Base-by-base conservation (phyloP, 2,888 invertebrate species). In the Bombylius discolor region DNA sequence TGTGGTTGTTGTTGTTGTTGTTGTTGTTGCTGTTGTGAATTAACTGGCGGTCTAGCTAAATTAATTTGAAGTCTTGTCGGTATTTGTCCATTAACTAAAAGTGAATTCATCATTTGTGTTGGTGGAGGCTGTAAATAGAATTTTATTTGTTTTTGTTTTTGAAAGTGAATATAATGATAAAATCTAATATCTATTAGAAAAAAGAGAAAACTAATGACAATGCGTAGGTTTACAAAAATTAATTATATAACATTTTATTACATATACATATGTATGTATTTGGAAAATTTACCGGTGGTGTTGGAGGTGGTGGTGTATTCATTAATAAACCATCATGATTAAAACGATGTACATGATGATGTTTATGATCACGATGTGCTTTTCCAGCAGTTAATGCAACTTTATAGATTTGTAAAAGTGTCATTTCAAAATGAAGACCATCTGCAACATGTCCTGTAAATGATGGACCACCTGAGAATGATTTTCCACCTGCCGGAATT, bases 301-400 rank as follows among this genome's bases (percentile, higher is more conserved):
- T 77, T 0, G 81, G 77, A 1, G 77, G 73, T 1, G 77, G 77
- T 1, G 80, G 76, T 48, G 82, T 80, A 1, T 82, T 77, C 9
- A 82, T 73, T 4, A 81, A 77, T 11, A 81, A 81, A 1, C 87
- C 87, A 60, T 87, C 83, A 67, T 87, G 86, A 64, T 82, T 85
- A 66, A 84, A 87, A 65, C 85, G 85, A 68, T 89, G 88, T 0
- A 82, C 89, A 71, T 90, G 89, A 68, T 90, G 90, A 67, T 90
- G 90, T 67, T 89, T 90, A 72, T 90, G 89, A 66, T 89, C 88
- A 61, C 83, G 85, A 73, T 90, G 89, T 0, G 89, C 89, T 71
- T 90, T 90, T 0, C 90, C 90, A 4, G 89, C 89, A 4, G 87
- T 87, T 57, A 90, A 68, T 0, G 89, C 89, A 0, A 89, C 87